Conservation (phyloP, 2,797 vertebrate species). For the Linurgus olivaceus region DNA sequence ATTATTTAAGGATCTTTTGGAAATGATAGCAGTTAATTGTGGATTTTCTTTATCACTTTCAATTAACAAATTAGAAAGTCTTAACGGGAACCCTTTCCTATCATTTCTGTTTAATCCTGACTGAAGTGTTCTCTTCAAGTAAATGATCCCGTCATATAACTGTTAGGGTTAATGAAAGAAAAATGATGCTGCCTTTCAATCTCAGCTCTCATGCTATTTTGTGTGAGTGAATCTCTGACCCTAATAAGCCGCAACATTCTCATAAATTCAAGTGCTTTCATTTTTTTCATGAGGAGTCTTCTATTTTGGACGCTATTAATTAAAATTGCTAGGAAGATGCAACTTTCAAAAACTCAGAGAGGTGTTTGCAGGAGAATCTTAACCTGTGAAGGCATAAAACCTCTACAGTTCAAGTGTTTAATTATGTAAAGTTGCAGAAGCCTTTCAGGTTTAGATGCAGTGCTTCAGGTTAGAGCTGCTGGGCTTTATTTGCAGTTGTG, state of each 20-base stretch:
- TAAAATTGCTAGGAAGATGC: background rate
- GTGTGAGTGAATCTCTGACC: background rate
- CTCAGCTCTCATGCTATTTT: background rate
- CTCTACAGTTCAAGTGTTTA: background rate
- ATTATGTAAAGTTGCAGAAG: background rate
- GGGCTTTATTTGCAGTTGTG: background rate
- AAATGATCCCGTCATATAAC: background rate
- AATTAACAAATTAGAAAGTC: slow-evolving; percentile 30
- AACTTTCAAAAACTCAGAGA: background rate
- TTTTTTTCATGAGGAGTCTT: slow-evolving; percentile 2
- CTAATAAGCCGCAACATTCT: background rate
- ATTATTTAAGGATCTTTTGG: background rate
- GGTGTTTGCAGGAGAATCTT: background rate
- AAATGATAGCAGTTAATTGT: background rate
- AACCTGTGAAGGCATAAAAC: background rate
- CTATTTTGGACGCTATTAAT: background rate
- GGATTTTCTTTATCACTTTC: background rate
- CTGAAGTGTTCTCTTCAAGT: background rate
- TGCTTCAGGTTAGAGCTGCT: background rate
- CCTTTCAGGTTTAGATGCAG: background rate
- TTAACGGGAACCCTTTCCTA: background rate
- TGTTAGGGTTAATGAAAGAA: slow-evolving; percentile 5
- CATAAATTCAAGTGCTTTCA: background rate
- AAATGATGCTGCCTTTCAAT: background rate
- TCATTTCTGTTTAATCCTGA: background rate